These are phyloP conservation scores for Mesorhabditis belari DNA, from an alignment of 2,888 invertebrate species.

Conservation along the genomic window DNA sequence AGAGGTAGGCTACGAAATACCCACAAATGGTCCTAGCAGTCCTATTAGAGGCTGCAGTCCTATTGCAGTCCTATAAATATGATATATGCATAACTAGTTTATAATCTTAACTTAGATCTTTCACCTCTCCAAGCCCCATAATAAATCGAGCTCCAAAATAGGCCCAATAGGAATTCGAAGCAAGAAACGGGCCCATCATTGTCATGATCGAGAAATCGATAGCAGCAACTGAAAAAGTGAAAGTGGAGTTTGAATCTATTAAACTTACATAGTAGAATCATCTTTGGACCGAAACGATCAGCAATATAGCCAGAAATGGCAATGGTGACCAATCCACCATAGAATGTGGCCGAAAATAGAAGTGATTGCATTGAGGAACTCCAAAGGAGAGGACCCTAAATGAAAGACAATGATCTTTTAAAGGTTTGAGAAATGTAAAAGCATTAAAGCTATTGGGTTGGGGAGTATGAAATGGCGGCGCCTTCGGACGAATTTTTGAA, in stretches of 20 bases:
- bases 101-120: background rate
- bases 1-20: too few species aligned
- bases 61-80: too few species aligned
- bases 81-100: too few species aligned
- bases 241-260: background rate
- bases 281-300: slow-evolving; percentile 37
- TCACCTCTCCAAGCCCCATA: slow-evolving; percentile 41
- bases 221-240: slow-evolving; percentile 12
- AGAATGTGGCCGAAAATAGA: slow-evolving; percentile 35
- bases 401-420: background rate
- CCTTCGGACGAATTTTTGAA: too few species aligned
- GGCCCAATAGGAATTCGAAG: slow-evolving; percentile 19
- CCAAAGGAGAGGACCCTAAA: slow-evolving; percentile 34
- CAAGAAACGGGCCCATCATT: slow-evolving; percentile 25
- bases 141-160: slow-evolving; percentile 27
- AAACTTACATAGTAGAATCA: slow-evolving; percentile 13
- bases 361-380: slow-evolving; percentile 30
- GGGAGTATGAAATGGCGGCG: too few species aligned
- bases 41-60: too few species aligned
- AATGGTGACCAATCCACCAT: slow-evolving; percentile 36
- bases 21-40: too few species aligned
- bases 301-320: slow-evolving; percentile 30
- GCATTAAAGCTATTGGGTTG: too few species aligned
- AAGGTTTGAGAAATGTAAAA: background rate
- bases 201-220: slow-evolving; percentile 19